Evolutionary conservation across 2,113 vertebrate species (phyloP).

Genomic region (Brachypteracias leptosomus): DNA sequence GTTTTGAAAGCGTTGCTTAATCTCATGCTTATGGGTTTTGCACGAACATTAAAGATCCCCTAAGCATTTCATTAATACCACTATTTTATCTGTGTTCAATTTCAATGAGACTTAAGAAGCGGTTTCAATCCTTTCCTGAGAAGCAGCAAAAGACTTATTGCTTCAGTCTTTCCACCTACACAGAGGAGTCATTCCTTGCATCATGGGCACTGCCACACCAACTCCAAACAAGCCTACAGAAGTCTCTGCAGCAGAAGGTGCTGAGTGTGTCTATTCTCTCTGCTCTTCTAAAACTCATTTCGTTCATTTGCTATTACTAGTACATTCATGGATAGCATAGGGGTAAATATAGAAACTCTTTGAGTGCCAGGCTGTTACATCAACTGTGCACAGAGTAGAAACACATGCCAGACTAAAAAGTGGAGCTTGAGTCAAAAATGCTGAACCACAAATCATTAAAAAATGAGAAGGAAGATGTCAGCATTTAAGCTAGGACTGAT

Average conservation of each 20-base stretch:
- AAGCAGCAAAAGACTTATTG: background rate
- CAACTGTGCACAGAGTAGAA: background rate
- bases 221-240: background rate
- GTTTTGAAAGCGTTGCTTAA: background rate
- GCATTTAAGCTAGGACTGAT: background rate
- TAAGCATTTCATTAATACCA: background rate
- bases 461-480: background rate
- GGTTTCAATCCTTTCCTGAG: background rate
- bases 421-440: background rate
- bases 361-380: background rate
- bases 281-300: background rate
- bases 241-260: background rate
- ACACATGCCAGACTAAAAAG: background rate
- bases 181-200: background rate
- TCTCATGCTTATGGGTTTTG: background rate
- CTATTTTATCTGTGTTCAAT: rapidly evolving
- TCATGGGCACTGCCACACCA: background rate
- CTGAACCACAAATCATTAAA: background rate
- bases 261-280: background rate
- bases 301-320: background rate
- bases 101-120: background rate
- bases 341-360: background rate
- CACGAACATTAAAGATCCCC: background rate
- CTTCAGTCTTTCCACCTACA: background rate
- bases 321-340: background rate